Evolutionary conservation across 2,797 vertebrate species (phyloP).

Genomic region (Manis crassicaudata): DNA sequence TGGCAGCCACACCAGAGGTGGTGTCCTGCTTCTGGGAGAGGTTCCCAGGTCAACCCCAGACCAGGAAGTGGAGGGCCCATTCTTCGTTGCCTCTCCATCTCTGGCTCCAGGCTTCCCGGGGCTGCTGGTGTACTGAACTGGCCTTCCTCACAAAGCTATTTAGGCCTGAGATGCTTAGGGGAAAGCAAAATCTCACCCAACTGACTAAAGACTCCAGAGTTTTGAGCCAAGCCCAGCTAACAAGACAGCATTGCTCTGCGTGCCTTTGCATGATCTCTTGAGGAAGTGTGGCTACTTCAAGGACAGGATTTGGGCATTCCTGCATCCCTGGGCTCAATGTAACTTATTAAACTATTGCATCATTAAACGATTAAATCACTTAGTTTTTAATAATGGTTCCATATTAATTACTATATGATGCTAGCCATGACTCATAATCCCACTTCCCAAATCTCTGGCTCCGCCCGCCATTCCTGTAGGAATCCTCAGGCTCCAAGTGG

Average conservation of each 20-base stretch:
- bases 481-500: constrained; percentile 8
- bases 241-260: background rate
- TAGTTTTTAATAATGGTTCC: background rate
- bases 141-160: background rate
- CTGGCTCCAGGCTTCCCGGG: background rate
- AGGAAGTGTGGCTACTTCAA: background rate
- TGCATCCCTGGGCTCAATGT: background rate
- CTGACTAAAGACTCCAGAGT: background rate
- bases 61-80: background rate
- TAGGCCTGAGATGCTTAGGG: background rate
- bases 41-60: background rate
- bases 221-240: background rate
- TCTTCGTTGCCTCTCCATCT: background rate
- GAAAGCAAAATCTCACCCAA: background rate
- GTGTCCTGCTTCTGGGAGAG: background rate
- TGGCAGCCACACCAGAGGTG: background rate
- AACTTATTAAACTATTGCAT: background rate
- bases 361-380: background rate
- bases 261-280: background rate
- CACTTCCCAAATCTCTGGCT: background rate
- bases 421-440: background rate
- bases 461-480: background rate
- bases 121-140: background rate
- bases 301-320: background rate
- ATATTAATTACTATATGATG: background rate